Conservation (phyloP, 2,888 invertebrate genomes). For the Mesopsocus fuscifrons region DNA sequence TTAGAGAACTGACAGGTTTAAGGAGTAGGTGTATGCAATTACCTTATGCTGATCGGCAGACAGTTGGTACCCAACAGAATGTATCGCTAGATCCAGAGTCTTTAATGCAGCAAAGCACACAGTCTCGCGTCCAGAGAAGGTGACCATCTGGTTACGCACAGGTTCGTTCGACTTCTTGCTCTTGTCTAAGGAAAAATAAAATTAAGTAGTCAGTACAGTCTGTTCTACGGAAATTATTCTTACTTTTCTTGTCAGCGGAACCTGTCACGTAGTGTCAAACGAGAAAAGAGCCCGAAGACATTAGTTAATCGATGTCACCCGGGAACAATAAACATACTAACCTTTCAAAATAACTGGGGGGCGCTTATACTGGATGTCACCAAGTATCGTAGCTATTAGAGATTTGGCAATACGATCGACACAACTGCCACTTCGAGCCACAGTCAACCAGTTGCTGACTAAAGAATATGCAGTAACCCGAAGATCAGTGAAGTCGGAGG, state of each 20-base stretch:
- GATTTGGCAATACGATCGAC: neutral
- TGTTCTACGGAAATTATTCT: too few species aligned
- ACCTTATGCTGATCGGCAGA: neutral
- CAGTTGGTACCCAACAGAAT: neutral
- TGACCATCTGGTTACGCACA: neutral
- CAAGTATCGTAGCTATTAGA: neutral
- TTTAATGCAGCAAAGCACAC: constrained; percentile 1
- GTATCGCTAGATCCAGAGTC: neutral
- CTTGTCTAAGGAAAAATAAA: too few species aligned
- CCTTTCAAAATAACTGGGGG: neutral
- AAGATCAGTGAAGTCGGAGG: neutral
- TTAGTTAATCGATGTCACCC: too few species aligned
- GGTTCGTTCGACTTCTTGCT: neutral
- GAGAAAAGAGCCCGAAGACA: too few species aligned
- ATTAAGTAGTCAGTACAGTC: too few species aligned
- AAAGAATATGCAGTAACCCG: neutral
- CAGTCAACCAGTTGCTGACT: neutral
- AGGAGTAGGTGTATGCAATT: too few species aligned
- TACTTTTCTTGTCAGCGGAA: too few species aligned
- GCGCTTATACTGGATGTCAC: neutral
- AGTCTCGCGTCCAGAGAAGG: neutral
- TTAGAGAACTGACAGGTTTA: too few species aligned
- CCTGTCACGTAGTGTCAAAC: too few species aligned
- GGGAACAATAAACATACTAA: too few species aligned
- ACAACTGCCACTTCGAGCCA: neutral